Evolutionary conservation across 2,113 vertebrate species (phyloP).

Genomic region (Ochotona princeps): DNA sequence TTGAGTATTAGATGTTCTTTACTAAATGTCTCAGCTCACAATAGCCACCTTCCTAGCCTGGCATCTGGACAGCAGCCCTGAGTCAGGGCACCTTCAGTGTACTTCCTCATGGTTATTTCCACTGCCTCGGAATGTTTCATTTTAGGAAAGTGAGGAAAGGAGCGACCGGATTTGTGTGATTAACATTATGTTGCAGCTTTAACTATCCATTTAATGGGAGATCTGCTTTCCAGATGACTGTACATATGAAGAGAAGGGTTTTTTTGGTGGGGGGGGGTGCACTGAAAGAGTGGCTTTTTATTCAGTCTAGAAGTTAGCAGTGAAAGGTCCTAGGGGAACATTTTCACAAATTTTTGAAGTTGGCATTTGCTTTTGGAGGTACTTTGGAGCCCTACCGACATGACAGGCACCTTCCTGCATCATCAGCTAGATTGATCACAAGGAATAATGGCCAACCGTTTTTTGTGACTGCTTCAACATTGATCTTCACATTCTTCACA

Average conservation of each 20-base stretch:
- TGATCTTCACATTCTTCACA: not conserved
- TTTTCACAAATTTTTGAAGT: constrained; percentile 67
- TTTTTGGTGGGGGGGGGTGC: not conserved
- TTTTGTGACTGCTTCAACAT: not conserved
- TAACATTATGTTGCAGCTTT: not conserved
- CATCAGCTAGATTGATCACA: not conserved
- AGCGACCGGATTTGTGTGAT: not conserved
- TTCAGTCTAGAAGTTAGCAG: constrained; percentile 16
- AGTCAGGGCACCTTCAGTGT: not conserved
- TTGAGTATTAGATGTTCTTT: not conserved
- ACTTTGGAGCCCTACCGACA: not conserved
- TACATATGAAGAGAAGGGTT: constrained; percentile 1
- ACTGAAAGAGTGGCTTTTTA: constrained; percentile 53
- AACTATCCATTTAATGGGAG: not conserved
- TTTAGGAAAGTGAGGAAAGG: constrained; percentile 49
- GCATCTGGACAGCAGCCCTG: not conserved
- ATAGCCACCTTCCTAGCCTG: not conserved
- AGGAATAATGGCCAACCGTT: not conserved
- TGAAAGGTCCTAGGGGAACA: constrained; percentile 22
- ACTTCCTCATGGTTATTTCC: constrained; percentile 23
- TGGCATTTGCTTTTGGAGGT: constrained; percentile 51
- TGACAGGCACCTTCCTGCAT: not conserved
- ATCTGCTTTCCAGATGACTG: constrained; percentile 75
- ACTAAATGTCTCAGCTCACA: not conserved
- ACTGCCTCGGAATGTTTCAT: not conserved